Percentiles rank a stretch among this genome's conserved stretches.
These are phyloP conservation scores for Epizoanthus fatuus DNA, from an alignment of 92 coral and sea anemone genomes.

Conservation along the genomic window DNA sequence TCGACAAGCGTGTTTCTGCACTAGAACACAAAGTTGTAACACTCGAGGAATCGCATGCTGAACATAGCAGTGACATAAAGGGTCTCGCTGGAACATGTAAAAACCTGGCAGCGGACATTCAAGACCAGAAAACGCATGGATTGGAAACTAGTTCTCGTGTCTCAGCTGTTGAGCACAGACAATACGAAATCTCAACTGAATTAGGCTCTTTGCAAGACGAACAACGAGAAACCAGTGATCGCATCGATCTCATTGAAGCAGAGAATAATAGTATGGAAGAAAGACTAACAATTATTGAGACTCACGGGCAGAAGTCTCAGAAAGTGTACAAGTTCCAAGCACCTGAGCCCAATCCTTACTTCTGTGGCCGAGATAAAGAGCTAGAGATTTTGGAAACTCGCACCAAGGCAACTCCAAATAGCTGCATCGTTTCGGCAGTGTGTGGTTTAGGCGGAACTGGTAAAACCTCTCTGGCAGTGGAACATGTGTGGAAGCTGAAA, in stretches of 20 bases:
- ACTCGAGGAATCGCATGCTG: slow-evolving; percentile 22
- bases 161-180: slow-evolving; percentile 24
- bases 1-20: slow-evolving; percentile 20
- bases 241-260: slow-evolving; percentile 36
- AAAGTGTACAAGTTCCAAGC: slow-evolving; percentile 50
- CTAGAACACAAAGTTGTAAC: slow-evolving; percentile 5
- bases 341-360: slow-evolving; percentile 69
- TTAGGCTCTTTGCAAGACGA: not conserved
- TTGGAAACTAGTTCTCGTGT: slow-evolving; percentile 11
- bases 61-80: slow-evolving; percentile 17
- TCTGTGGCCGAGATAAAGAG: slow-evolving; percentile 76
- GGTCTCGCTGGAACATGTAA: not conserved
- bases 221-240: not conserved
- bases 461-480: slow-evolving; percentile 87
- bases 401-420: not conserved
- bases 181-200: slow-evolving; percentile 3
- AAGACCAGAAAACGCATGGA: slow-evolving; percentile 2
- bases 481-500: slow-evolving; percentile 72
- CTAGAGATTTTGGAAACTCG: slow-evolving; percentile 50
- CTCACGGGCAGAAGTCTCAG: not conserved
- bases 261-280: slow-evolving; percentile 41
- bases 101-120: slow-evolving; percentile 25
- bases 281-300: slow-evolving; percentile 47
- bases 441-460: slow-evolving; percentile 94
- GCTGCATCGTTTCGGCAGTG: slow-evolving; percentile 63